Conservation (phyloP, 2,113 vertebrate species). For the Burhinus bistriatus region DNA sequence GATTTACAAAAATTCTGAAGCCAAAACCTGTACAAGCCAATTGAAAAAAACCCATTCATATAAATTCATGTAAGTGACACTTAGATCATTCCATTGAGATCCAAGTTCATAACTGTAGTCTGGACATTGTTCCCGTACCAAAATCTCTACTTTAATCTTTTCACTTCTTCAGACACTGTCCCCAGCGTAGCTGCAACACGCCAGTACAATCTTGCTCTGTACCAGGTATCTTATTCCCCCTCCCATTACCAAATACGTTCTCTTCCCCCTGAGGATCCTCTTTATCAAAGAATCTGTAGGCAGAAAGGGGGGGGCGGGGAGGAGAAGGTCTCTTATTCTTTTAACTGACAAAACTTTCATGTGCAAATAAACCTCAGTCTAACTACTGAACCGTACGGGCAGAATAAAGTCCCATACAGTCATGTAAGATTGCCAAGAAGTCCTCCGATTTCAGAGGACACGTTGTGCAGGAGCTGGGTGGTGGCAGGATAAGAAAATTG, state of each 20-base stretch:
- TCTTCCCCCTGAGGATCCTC: neutral
- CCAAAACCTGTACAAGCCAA: neutral
- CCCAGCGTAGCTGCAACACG: neutral
- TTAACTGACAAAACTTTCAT: neutral
- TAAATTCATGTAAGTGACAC: neutral
- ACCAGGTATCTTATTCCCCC: neutral
- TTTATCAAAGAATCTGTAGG: neutral
- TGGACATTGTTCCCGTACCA: no score
- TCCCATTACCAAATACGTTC: neutral
- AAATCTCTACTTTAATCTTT: neutral
- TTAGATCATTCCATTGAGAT: neutral
- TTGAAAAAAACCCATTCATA: neutral
- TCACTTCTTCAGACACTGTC: neutral
- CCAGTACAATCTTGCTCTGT: neutral
- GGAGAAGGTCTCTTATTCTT: neutral
- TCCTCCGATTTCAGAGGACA: neutral
- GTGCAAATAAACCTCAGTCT: neutral
- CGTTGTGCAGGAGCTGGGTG: neutral
- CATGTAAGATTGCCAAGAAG: neutral
- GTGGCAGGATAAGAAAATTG: neutral
- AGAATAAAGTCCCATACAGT: accelerated
- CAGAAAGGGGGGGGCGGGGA: accelerated
- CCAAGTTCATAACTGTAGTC: neutral
- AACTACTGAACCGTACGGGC: neutral
- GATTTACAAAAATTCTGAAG: neutral